Base-by-base conservation (phyloP, 2,113 vertebrate species). In the Zapus hudsonius region DNA sequence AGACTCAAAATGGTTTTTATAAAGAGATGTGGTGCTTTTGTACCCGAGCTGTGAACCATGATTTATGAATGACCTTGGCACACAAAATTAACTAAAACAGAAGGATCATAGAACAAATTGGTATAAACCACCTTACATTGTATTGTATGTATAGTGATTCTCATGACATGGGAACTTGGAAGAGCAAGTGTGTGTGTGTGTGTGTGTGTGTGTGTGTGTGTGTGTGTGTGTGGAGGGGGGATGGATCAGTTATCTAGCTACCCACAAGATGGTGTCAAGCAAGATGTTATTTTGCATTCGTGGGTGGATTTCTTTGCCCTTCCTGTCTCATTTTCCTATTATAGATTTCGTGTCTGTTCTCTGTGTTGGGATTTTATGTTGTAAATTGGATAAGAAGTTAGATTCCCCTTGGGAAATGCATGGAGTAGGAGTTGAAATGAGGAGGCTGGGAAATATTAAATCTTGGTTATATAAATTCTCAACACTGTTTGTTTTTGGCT, bases 231-330 rank as follows among this genome's bases (percentile, higher is more conserved):
- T n/a, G 52, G n/a, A 1, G 29, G 25, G 59, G 42, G 36, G 36
- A 20, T n/a, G 84, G 93, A 92, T 36, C 69, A 87, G 76, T 90
- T 93, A 87, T 89, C 61, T 64, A 92, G 64, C 38, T 87, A 92
- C 94, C 93, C 52, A 90, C 91, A 94, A 95, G 96, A 66, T 92
- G 92, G 95, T 94, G 96, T 76, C 96, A 96, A 86, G 94, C 94
- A 97, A 80, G 31, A 70, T 3, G 70, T 38, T 87, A 73, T 20
- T 92, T 96, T 73, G 47, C 44, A 61, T 9, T n/a, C 89, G 52
- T 38, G 13, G 47, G 6, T 40, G 61, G 73, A n/a, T 89, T 74
- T 94, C 82, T 96, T 67, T 78, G 78, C 42, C 33, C 13, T 78
- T 72, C n/a, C 19, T 57, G 5, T 64, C 47, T 57, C 13, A 23